Evolutionary conservation across 2,888 invertebrate species (phyloP).

Genomic region (Mythimna albipuncta): DNA sequence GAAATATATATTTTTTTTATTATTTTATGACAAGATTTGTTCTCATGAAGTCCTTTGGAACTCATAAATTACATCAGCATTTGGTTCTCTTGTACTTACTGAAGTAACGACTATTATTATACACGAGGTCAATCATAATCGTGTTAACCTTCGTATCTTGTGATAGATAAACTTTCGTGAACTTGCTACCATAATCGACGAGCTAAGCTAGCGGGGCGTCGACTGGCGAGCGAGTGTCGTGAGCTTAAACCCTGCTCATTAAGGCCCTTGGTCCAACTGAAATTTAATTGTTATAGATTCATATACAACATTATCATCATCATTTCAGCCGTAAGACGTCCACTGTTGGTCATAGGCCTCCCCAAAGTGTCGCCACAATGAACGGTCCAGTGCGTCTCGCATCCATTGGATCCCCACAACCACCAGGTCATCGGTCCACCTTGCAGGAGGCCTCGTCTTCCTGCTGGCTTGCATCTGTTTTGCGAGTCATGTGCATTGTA

Average conservation of each 20-base stretch:
- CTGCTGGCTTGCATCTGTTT: no score
- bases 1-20: no score
- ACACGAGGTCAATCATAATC: constrained; percentile 42
- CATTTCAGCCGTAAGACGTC: no score
- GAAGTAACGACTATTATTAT: constrained; percentile 24
- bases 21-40: constrained; percentile 5
- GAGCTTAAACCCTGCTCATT: constrained; percentile 32
- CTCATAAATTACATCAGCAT: constrained; percentile 35
- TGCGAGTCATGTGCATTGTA: no score
- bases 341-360: no score
- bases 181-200: constrained; percentile 41
- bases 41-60: constrained; percentile 4
- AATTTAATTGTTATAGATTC: no score
- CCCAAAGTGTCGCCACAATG: no score
- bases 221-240: constrained; percentile 36
- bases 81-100: constrained; percentile 10
- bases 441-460: no score
- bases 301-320: no score
- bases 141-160: constrained; percentile 38
- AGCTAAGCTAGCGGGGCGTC: constrained; percentile 22
- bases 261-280: not conserved
- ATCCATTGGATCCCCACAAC: no score
- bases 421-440: no score
- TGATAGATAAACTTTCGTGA: constrained; percentile 49
- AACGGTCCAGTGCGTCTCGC: no score